Percentiles rank a stretch among this genome's conserved stretches.
Evolutionary conservation across 2,113 vertebrate genomes (phyloP).

Genomic region (Monopterus albus): DNA sequence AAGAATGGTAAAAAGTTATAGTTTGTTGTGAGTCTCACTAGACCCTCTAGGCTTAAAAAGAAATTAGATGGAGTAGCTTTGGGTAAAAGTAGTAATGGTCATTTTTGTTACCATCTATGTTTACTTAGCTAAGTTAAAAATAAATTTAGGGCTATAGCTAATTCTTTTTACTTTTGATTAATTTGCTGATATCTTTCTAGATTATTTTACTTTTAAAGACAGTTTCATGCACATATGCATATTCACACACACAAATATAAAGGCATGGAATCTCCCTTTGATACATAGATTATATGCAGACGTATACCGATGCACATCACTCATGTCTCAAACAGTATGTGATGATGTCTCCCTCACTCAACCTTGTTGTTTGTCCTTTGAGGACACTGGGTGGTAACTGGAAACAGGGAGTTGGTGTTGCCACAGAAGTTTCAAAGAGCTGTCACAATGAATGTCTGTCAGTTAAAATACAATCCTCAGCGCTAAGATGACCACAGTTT

Average conservation of each 20-base stretch:
- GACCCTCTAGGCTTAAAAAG: too few species aligned
- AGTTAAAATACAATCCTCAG: constrained; percentile 23
- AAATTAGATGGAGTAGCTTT: too few species aligned
- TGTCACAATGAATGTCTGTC: constrained; percentile 66
- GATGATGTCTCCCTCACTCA: constrained; percentile 39
- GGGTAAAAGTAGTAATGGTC: too few species aligned
- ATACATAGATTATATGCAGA: constrained; percentile 8
- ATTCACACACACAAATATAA: neutral
- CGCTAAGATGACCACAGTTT: constrained; percentile 38
- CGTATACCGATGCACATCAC: constrained; percentile 40
- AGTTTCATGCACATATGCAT: neutral
- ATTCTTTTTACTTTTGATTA: too few species aligned
- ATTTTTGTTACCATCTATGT: too few species aligned
- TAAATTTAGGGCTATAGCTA: too few species aligned
- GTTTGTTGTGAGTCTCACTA: too few species aligned
- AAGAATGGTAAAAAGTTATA: too few species aligned
- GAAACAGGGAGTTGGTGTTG: constrained; percentile 72
- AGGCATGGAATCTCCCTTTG: constrained; percentile 4
- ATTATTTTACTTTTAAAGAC: too few species aligned
- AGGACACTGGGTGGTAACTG: constrained; percentile 73
- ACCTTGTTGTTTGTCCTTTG: constrained; percentile 54
- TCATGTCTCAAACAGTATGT: constrained; percentile 29
- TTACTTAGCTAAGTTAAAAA: too few species aligned
- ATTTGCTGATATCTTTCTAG: too few species aligned
- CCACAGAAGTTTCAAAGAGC: constrained; percentile 67